A percentile compares a stretch with the other conserved stretches of the same genome.
Evolutionary conservation across 53 echinoderm and acorn worm species (phyloP).

Genomic region (Antedon mediterranea): DNA sequence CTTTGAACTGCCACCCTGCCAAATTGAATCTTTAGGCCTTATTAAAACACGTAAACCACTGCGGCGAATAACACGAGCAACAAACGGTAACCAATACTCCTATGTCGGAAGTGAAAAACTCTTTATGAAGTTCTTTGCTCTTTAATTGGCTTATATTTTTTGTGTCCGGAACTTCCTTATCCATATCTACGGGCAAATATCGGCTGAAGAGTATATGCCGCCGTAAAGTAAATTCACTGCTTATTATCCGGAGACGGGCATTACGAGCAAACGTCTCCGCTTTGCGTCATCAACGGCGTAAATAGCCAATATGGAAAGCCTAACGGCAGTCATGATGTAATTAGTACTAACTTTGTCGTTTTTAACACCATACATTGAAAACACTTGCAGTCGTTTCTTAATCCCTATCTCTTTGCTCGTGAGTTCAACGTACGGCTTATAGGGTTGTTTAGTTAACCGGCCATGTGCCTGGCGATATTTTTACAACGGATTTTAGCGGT

Average conservation of each 20-base stretch:
- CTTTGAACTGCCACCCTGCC: not conserved
- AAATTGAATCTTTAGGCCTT: not conserved
- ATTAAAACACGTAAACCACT: not conserved
- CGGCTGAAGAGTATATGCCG: not conserved
- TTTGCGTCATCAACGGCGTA: not conserved
- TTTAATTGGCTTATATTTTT: not conserved
- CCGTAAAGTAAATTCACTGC: not conserved
- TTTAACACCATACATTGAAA: not conserved
- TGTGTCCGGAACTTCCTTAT: not conserved
- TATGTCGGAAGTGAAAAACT: not conserved
- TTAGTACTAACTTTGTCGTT: not conserved
- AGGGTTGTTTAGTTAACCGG: not conserved
- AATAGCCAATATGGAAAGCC: not conserved
- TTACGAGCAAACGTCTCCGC: not conserved
- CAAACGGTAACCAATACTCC: not conserved
- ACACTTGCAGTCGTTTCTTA: not conserved
- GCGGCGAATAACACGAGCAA: not conserved
- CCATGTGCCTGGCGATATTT: not conserved
- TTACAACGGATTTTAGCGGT: not conserved
- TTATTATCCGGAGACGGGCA: not conserved
- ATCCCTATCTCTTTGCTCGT: not conserved
- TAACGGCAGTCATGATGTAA: not conserved
- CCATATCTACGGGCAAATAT: not conserved
- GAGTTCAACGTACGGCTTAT: not conserved
- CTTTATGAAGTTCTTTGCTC: not conserved